Conservation (phyloP, 2,113 vertebrate genomes). For the Phodopus roborovskii region DNA sequence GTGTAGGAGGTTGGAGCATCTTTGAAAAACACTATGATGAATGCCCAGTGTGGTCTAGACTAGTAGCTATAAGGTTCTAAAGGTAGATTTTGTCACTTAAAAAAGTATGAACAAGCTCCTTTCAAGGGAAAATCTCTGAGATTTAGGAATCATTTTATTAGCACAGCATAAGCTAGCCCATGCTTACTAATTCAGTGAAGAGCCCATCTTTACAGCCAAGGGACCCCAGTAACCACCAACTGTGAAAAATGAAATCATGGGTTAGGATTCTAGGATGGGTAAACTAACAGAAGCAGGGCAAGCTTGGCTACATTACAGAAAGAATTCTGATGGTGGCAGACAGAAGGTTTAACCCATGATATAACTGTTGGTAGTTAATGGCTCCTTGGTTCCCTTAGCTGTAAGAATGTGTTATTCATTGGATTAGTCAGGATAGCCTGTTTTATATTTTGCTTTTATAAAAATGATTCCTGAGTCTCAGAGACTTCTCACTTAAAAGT, state of each 20-base stretch:
- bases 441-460: not conserved
- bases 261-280: not conserved
- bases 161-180: not conserved
- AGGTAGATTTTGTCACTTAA: not conserved
- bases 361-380: not conserved
- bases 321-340: not conserved
- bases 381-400: not conserved
- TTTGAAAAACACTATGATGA: not conserved
- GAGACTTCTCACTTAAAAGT: slow-evolving; percentile 44
- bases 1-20: not conserved
- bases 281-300: not conserved
- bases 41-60: not conserved
- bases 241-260: not conserved
- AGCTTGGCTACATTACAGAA: not conserved
- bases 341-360: not conserved
- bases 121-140: not conserved
- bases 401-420: not conserved
- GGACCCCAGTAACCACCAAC: not conserved
- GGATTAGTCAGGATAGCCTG: not conserved
- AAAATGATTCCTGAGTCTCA: slow-evolving; percentile 15
- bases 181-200: not conserved
- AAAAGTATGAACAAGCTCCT: not conserved
- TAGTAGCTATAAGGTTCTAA: not conserved
- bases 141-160: not conserved
- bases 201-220: not conserved